These are phyloP conservation scores for Meleagris gallopavo DNA, from an alignment of 2,113 vertebrate genomes.

Conservation along the genomic window DNA sequence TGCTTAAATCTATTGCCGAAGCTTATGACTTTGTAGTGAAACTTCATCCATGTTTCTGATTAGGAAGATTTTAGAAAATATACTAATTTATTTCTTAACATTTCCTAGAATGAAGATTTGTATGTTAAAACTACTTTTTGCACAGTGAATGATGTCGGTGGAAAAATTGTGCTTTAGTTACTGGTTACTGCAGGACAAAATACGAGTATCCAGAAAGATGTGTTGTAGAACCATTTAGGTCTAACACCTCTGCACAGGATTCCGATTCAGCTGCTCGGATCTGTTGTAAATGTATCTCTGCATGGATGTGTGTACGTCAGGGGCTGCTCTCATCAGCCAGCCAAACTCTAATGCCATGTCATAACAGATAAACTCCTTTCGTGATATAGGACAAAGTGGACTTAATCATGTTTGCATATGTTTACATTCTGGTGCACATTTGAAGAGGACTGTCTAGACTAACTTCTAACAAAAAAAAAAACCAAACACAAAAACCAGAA, in stretches of 20 bases:
- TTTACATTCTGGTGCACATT: not conserved
- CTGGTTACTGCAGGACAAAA: not conserved
- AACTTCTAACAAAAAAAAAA: not conserved
- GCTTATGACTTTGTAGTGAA: not conserved
- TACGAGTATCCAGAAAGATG: not conserved
- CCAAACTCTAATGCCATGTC: not conserved
- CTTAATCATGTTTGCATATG: not conserved
- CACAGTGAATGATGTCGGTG: accelerated
- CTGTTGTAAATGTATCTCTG: not conserved
- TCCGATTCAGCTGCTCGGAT: accelerated
- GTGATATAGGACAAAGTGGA: not conserved
- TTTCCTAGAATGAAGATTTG: not conserved
- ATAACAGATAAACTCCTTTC: not conserved
- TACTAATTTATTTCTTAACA: not conserved
- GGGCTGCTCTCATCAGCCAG: not conserved
- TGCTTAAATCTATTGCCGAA: not conserved
- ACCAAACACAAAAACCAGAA: not conserved
- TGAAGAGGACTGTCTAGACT: not conserved
- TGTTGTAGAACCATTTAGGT: not conserved
- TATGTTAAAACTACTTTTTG: not conserved
- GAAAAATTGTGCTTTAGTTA: not conserved
- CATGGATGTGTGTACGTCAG: not conserved
- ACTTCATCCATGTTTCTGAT: not conserved
- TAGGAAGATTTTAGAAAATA: not conserved
- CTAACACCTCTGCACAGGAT: not conserved